phyloP scores from a whole-genome alignment of 2,113 vertebrate species.

The Pseudorasbora parva region DNA sequence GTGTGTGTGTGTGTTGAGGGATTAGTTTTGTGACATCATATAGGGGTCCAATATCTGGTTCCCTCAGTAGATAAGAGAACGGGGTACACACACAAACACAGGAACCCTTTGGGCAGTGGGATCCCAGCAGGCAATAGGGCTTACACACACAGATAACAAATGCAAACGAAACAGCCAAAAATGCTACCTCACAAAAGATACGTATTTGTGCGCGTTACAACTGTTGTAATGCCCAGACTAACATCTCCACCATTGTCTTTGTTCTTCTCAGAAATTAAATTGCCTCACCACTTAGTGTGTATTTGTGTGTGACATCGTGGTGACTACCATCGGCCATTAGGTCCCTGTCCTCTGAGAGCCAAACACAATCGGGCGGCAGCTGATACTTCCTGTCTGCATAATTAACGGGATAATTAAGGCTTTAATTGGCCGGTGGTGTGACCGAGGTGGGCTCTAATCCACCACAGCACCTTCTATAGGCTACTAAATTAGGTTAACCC shows the following conservation, averaged over 20 bases:
- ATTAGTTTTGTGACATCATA: constrained; percentile 56
- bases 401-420: constrained; percentile 60
- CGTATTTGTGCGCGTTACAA: constrained; percentile 9
- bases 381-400: constrained; percentile 60
- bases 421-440: constrained; percentile 56
- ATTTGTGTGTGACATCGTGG: constrained; percentile 11
- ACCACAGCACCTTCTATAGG: constrained; percentile 48
- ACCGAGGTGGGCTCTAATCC: constrained; percentile 53
- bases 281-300: constrained; percentile 23
- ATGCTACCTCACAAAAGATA: constrained; percentile 2
- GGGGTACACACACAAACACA: constrained; percentile 55
- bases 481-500: constrained; percentile 51
- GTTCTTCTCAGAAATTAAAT: constrained; percentile 29
- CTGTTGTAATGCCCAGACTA: background rate
- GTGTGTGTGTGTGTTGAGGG: constrained; percentile 60
- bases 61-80: constrained; percentile 74
- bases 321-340: constrained; percentile 38
- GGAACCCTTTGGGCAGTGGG: constrained; percentile 52
- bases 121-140: constrained; percentile 25
- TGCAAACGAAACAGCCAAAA: background rate
- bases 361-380: constrained; percentile 50
- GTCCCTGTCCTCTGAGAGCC: constrained; percentile 46
- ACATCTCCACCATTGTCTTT: background rate
- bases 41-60: constrained; percentile 50
- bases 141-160: constrained; percentile 23